Percentiles rank a stretch among this genome's conserved stretches.
Evolutionary conservation across 2,888 invertebrate species (phyloP).

Genomic region (Apodemia duryi): DNA sequence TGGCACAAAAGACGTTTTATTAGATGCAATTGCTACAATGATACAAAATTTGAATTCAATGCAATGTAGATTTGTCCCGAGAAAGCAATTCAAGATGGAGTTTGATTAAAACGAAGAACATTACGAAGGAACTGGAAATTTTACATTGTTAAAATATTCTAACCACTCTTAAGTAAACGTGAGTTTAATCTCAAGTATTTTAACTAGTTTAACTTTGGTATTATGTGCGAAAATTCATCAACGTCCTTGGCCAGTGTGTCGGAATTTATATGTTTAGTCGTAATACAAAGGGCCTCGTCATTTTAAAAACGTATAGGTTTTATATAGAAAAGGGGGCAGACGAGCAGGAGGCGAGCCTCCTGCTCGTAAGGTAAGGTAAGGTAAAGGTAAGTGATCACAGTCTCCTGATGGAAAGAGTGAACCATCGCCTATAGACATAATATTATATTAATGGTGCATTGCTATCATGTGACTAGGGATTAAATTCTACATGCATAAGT

Average conservation of each 20-base stretch:
- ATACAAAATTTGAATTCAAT: conserved; percentile 42
- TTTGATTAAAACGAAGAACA: conserved; percentile 33
- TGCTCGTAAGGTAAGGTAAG: no score
- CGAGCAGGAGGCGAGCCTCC: no score
- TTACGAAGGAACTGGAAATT: not conserved
- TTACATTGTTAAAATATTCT: conserved; percentile 11
- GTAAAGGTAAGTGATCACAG: no score
- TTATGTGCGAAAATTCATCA: not conserved
- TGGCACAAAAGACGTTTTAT: conserved; percentile 39
- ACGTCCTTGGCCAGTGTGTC: not conserved
- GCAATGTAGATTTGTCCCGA: conserved; percentile 37
- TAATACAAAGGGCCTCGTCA: no score
- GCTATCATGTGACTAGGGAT: no score
- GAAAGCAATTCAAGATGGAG: conserved; percentile 30
- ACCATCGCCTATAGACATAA: no score
- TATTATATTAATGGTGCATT: no score
- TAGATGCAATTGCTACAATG: conserved; percentile 35
- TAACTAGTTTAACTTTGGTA: not conserved
- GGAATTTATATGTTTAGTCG: no score
- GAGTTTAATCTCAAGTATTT: not conserved
- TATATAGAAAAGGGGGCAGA: no score
- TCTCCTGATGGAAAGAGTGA: no score
- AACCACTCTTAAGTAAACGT: conserved; percentile 1
- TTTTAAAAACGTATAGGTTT: no score
- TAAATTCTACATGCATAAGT: no score